Percentiles rank a stretch among this genome's conserved stretches.
These are phyloP conservation scores for Salmo trutta DNA, from an alignment of 2,797 vertebrate species.

Conservation along the genomic window DNA sequence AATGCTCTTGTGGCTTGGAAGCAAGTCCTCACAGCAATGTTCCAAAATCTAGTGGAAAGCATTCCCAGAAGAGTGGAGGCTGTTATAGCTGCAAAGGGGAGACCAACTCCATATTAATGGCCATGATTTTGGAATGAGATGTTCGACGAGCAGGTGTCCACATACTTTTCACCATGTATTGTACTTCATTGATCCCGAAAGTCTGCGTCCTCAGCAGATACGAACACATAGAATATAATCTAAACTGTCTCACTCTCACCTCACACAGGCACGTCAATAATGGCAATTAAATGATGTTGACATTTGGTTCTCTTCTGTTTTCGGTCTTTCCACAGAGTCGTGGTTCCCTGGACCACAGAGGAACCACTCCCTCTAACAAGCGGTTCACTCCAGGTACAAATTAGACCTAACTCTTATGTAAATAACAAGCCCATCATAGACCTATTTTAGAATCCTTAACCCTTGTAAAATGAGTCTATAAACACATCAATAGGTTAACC, in stretches of 20 bases:
- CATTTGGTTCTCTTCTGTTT: not conserved
- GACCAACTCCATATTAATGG: too few species aligned
- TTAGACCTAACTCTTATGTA: not conserved
- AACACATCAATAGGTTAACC: not conserved
- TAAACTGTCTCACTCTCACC: too few species aligned
- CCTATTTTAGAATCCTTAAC: not conserved
- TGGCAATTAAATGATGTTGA: not conserved
- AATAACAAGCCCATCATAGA: not conserved
- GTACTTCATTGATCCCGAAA: too few species aligned
- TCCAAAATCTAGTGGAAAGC: too few species aligned
- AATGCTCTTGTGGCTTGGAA: too few species aligned
- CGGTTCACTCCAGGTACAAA: constrained; percentile 53
- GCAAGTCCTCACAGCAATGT: too few species aligned
- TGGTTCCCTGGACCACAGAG: constrained; percentile 25
- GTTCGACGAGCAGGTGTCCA: too few species aligned
- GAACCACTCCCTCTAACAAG: constrained; percentile 26
- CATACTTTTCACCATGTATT: not conserved
- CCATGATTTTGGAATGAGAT: too few species aligned
- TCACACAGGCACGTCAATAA: not conserved
- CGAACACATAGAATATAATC: too few species aligned
- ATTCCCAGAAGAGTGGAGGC: too few species aligned
- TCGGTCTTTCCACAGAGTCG: constrained; percentile 31
- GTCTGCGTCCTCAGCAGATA: too few species aligned
- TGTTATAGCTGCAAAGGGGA: too few species aligned
- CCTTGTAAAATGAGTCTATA: not conserved